A percentile compares a stretch with the other conserved stretches of the same genome.
These are phyloP conservation scores for Antechinus flavipes DNA, from an alignment of 2,113 vertebrate species.

Conservation along the genomic window DNA sequence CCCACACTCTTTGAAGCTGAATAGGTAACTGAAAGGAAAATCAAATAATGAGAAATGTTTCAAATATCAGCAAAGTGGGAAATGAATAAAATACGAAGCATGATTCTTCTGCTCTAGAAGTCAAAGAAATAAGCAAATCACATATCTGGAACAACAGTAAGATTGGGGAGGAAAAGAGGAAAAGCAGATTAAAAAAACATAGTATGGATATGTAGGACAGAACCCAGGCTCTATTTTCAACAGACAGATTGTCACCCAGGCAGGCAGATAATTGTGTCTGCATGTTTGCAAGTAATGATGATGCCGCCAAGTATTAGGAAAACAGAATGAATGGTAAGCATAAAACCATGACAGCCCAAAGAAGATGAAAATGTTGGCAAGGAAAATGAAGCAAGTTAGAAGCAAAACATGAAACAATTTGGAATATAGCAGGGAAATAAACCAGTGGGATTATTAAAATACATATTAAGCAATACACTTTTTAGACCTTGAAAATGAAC, in stretches of 20 bases:
- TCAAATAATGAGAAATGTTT: constrained; percentile 42
- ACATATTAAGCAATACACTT: constrained; percentile 49
- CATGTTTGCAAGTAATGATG: constrained; percentile 58
- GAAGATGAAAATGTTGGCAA: constrained; percentile 60
- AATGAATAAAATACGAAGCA: constrained; percentile 61
- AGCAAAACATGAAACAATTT: constrained; percentile 26
- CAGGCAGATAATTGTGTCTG: constrained; percentile 5
- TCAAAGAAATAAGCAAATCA: neutral
- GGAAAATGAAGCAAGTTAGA: constrained; percentile 26
- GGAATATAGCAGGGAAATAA: neutral
- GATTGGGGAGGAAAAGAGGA: neutral
- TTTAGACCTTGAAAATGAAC: constrained; percentile 44
- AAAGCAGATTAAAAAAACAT: neutral
- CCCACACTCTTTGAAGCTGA: constrained; percentile 16
- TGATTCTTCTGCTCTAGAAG: constrained; percentile 3
- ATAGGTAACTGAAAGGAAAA: constrained; percentile 44
- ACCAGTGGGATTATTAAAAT: constrained; percentile 54
- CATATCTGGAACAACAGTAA: neutral
- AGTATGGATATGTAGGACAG: constrained; percentile 34
- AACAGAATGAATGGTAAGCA: constrained; percentile 57
- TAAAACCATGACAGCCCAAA: constrained; percentile 59
- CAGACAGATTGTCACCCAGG: constrained; percentile 27
- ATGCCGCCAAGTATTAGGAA: constrained; percentile 57
- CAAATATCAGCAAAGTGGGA: constrained; percentile 26
- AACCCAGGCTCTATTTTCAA: constrained; percentile 18